phyloP scores from a whole-genome alignment of 1,140 invertebrate species.

The Micrasema longulum region DNA sequence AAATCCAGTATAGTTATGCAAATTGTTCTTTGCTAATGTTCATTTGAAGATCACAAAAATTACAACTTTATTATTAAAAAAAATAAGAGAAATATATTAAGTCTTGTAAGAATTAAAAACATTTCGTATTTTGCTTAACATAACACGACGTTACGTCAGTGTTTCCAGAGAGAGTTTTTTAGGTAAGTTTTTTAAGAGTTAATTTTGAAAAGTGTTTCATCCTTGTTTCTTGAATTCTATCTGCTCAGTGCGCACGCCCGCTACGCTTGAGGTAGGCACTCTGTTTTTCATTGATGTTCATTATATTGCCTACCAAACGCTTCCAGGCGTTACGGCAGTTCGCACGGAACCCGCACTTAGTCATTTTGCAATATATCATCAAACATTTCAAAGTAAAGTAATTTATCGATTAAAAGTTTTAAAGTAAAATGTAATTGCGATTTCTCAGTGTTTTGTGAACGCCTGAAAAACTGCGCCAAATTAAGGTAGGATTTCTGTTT shows the following conservation, averaged over 20 bases:
- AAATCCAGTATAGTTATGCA: too few species aligned
- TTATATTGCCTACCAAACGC: slow-evolving; percentile 25
- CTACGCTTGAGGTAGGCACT: slow-evolving; percentile 24
- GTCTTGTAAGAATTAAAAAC: too few species aligned
- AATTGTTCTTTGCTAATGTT: too few species aligned
- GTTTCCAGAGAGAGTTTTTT: too few species aligned
- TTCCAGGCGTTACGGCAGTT: slow-evolving; percentile 13
- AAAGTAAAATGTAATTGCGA: slow-evolving; percentile 19
- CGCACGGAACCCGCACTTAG: not conserved
- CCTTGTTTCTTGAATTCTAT: not conserved
- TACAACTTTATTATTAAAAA: too few species aligned
- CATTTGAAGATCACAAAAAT: too few species aligned
- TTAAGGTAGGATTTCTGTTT: not conserved
- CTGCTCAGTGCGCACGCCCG: slow-evolving; percentile 29
- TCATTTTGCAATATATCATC: not conserved
- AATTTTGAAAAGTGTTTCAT: not conserved
- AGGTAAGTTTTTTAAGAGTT: too few species aligned
- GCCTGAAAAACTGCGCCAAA: not conserved
- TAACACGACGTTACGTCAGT: too few species aligned
- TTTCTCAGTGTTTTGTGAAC: slow-evolving; percentile 3
- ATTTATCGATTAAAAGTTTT: slow-evolving; percentile 26
- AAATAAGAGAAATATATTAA: too few species aligned
- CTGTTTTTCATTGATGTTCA: slow-evolving; percentile 31
- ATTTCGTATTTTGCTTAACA: too few species aligned
- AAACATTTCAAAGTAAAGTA: not conserved